Evolutionary conservation across 2,113 vertebrate genomes (phyloP).

Genomic region (Eidolon helvum): DNA sequence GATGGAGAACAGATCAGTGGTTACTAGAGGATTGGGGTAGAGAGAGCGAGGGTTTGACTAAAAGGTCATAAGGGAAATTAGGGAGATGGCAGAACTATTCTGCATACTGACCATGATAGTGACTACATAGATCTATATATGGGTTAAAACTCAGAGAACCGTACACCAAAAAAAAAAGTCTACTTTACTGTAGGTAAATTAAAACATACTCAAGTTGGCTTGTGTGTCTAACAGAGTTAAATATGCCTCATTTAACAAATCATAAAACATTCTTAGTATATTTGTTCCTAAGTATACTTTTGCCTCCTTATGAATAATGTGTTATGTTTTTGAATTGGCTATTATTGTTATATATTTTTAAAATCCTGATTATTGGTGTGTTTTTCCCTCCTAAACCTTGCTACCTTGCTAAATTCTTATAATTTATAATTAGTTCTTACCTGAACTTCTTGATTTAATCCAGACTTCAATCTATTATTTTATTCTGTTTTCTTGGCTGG

Average conservation of each 20-base stretch:
- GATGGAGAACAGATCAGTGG: neutral
- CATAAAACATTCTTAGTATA: neutral
- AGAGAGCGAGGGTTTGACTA: neutral
- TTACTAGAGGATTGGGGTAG: neutral
- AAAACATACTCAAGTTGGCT: neutral
- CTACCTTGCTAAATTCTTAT: neutral
- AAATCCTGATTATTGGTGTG: neutral
- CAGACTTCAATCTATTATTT: neutral
- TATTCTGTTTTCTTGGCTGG: neutral
- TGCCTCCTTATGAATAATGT: neutral
- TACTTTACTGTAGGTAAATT: neutral
- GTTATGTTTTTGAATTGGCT: neutral
- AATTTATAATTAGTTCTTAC: neutral
- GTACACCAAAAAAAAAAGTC: neutral
- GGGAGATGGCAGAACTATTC: neutral
- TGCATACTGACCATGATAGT: neutral
- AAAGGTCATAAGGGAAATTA: neutral
- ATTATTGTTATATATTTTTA: neutral
- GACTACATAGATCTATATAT: neutral
- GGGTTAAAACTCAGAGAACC: neutral
- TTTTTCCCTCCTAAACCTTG: neutral
- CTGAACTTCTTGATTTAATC: neutral
- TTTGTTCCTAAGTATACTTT: neutral
- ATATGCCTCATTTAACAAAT: neutral
- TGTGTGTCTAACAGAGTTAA: neutral